Percentiles rank a stretch among this genome's conserved stretches.
phyloP scores from a whole-genome alignment of 2,797 vertebrate genomes.

The Myripristis jacobus region DNA sequence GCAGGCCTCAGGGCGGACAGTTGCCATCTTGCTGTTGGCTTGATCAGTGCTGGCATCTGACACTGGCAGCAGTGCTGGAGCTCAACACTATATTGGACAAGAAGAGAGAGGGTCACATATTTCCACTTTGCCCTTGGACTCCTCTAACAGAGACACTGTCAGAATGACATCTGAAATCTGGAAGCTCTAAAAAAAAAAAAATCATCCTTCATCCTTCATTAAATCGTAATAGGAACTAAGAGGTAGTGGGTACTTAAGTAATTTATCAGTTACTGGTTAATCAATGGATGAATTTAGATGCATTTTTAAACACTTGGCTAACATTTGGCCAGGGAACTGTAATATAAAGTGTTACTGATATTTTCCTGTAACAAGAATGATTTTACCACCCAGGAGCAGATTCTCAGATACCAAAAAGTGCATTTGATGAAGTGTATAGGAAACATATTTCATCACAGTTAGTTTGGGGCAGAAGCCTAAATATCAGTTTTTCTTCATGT shows the following conservation, averaged over 20 bases:
- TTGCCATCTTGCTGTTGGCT: slow-evolving; percentile 76
- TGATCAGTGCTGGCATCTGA: slow-evolving; percentile 76
- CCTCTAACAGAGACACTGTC: slow-evolving; percentile 59
- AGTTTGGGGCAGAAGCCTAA: slow-evolving; percentile 14
- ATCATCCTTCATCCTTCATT: slow-evolving; percentile 26
- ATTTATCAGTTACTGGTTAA: too few species aligned
- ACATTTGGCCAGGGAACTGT: background rate
- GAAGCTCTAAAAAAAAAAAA: background rate
- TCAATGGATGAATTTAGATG: too few species aligned
- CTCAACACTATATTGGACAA: slow-evolving; percentile 58
- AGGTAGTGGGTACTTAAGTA: too few species aligned
- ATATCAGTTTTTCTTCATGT: slow-evolving; percentile 6
- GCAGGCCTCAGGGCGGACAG: slow-evolving; percentile 75
- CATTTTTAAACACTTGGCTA: too few species aligned
- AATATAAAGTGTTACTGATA: slow-evolving; percentile 11
- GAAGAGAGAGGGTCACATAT: slow-evolving; percentile 56
- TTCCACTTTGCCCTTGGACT: slow-evolving; percentile 63
- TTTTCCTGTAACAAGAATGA: slow-evolving; percentile 22
- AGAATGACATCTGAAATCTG: slow-evolving; percentile 21
- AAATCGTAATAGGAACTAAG: too few species aligned
- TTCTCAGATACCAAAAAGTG: slow-evolving; percentile 43
- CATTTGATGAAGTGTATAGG: slow-evolving; percentile 41
- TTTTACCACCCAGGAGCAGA: slow-evolving; percentile 18
- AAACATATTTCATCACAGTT: slow-evolving; percentile 44
- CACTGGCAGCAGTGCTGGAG: slow-evolving; percentile 59